phyloP scores from a whole-genome alignment of 2,888 invertebrate species.

The Leucozona laternaria region DNA sequence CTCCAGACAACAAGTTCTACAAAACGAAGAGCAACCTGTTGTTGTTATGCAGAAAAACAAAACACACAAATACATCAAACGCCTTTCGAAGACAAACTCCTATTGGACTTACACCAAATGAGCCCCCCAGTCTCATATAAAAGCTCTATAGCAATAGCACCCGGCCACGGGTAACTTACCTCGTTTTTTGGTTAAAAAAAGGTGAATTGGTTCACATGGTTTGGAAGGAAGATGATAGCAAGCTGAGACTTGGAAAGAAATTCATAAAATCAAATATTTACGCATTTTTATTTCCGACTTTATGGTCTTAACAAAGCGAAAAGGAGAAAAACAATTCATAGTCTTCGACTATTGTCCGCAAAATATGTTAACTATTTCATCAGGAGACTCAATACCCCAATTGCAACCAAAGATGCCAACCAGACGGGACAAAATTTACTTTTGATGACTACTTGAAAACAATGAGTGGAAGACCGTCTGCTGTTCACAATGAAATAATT shows the following conservation, averaged over 20 bases:
- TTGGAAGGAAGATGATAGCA: conserved; percentile 90
- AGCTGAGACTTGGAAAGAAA: conserved; percentile 93
- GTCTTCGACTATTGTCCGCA: conserved; percentile 94
- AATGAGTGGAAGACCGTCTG: conserved; percentile 89
- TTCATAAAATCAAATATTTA: conserved; percentile 90
- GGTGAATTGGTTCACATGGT: conserved; percentile 93
- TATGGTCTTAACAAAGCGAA: conserved; percentile 92
- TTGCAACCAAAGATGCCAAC: conserved; percentile 85
- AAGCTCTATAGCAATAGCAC: conserved; percentile 84
- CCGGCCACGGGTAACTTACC: conserved; percentile 83
- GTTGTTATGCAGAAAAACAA: conserved; percentile 82
- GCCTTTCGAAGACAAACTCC: conserved; percentile 80
- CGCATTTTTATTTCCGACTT: conserved; percentile 97
- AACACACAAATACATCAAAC: conserved; percentile 79
- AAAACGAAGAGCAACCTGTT: conserved; percentile 78
- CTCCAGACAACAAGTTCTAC: conserved; percentile 54
- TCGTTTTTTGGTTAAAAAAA: conserved; percentile 92
- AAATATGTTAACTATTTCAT: conserved; percentile 90
- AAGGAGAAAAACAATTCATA: conserved; percentile 89
- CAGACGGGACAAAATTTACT: conserved; percentile 90
- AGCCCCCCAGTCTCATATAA: conserved; percentile 85
- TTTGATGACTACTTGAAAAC: conserved; percentile 94
- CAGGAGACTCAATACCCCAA: conserved; percentile 87
- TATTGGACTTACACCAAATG: conserved; percentile 82
- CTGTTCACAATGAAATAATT: neutral